Evolutionary conservation across 2,797 vertebrate species (phyloP), one percentile per base, ranked within the genome.

Genomic region (Clarias fuscus): DNA sequence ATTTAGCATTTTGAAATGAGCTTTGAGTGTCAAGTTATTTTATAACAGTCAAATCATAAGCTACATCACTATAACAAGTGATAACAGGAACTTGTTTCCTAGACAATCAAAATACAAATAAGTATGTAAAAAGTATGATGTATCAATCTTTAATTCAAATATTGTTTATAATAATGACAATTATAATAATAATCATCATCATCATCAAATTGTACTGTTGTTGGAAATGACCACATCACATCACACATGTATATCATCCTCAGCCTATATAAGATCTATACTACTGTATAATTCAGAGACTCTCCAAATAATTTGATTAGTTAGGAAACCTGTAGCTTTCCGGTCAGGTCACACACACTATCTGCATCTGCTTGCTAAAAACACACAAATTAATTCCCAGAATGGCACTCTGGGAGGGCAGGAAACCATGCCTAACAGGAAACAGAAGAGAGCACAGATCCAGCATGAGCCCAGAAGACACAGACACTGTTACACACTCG

Each of bases 391-490:
- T n/a, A 65, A 76, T 85, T 84, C 83, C 83, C 78, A 85, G 86
- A 70, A 85, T 88, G 78, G 78, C 71, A 82, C 84, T 40, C 56
- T 82, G 71, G 48, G 78, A 82, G 71, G 73, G 71, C 78, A 85
- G 84, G 86, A 88, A 88, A 85, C 86, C 71, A 13, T 77, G 84
- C 79, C 86, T 85, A 82, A 88, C 86, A 88, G 86, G 86, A 88
- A 88, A 85, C 86, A 77, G 84, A 87, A 72, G 62, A 82, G 83
- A 61, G 82, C 11, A 85, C 76, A 80, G 83, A 65, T 61, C 84
- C 56, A 83, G 79, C 22, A 0, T 84, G 56, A 89, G 27, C 77
- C 61, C 62, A 76, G 17, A 14, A 15, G 53, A 87, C 83, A 71
- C 65, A 67, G 59, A 59, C 80, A 59, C 80, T 53, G 53, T 68